Base-by-base conservation (phyloP, 2,797 vertebrate species). In the Gouania willdenowi region DNA sequence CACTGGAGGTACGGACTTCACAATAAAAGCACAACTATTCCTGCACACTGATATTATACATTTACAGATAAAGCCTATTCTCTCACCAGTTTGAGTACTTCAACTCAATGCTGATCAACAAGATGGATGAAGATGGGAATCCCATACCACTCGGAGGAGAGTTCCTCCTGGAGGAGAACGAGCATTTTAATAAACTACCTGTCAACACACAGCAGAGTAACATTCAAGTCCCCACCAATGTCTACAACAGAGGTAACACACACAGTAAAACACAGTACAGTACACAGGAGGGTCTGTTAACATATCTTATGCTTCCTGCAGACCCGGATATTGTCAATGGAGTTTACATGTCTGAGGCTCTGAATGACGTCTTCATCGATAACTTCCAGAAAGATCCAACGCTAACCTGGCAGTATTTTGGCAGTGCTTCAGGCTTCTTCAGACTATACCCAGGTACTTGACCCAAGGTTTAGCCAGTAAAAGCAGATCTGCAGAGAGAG, bases 351-450 rank as follows among this genome's bases (percentile, higher is more conserved):
- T 97, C 96, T 0, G 94, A 97, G 81, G 92, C 92, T 4, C 77
- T 98, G 57, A 95, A 98, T 26, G 81, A 93, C 0, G 48, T 98
- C 27, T 98, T 98, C 44, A 85, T 94, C 28, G 91, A 94, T 15
- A 98, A 98, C 79, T 98, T 95, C 26, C 83, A 90, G 70, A 89
- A 90, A 67, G 95, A 98, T 48, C 93, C 95, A 0, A 98, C 96
- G 0, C 81, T 98, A 41, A 98, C 93, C 11, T 98, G 96, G 95
- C 96, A 98, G 52, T 98, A 97, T 75, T 98, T 98, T 18, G 95
- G 96, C 68, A 98, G 95, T 14, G 81, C 93, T 6, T 84, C 92
- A 0, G 96, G 95, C 30, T 98, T 98, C 82, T 98, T 98, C 79
- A 90, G 96, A 48, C 89, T 97, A 12, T 98, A 97, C 44, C 95